Evolutionary conservation across 2,888 invertebrate species (phyloP).

Genomic region (Cheilosia pagana): DNA sequence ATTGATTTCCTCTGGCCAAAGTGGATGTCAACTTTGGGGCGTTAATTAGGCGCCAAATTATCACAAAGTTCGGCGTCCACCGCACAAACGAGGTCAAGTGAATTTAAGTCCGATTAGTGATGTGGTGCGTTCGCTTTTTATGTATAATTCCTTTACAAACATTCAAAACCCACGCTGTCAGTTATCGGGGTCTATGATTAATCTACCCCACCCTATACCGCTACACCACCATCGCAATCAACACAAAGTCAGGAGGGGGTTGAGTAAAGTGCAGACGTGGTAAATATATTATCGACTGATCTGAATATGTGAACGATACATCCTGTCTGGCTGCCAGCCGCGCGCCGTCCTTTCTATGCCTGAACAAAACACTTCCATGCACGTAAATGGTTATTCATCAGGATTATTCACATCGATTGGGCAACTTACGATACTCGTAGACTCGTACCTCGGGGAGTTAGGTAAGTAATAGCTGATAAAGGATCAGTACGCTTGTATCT

Average conservation of each 20-base stretch:
- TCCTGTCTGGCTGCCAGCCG: neutral
- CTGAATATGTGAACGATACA: slow-evolving; percentile 12
- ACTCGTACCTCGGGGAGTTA: slow-evolving; percentile 15
- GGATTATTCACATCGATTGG: slow-evolving; percentile 47
- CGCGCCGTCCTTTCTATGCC: neutral
- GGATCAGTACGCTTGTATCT: slow-evolving; percentile 12
- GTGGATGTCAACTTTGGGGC: neutral
- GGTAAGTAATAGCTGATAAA: slow-evolving; percentile 17
- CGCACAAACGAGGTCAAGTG: slow-evolving; percentile 30
- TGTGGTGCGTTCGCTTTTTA: neutral
- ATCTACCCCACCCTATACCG: neutral
- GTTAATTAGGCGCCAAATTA: slow-evolving; percentile 27
- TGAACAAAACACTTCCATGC: neutral
- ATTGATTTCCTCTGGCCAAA: slow-evolving; percentile 33
- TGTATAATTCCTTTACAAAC: neutral
- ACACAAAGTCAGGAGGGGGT: neutral
- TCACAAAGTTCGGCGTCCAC: neutral
- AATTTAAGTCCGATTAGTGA: neutral
- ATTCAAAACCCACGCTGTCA: neutral
- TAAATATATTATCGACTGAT: slow-evolving; percentile 27
- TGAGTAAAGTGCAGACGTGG: slow-evolving; percentile 2
- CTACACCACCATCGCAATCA: neutral
- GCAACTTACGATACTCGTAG: slow-evolving; percentile 4
- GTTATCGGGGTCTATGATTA: neutral
- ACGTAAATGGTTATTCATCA: slow-evolving; percentile 48